Percentiles rank a stretch among this genome's conserved stretches.
phyloP scores from a whole-genome alignment of 1,140 invertebrate species.

The Dinothrombium tinctorium region DNA sequence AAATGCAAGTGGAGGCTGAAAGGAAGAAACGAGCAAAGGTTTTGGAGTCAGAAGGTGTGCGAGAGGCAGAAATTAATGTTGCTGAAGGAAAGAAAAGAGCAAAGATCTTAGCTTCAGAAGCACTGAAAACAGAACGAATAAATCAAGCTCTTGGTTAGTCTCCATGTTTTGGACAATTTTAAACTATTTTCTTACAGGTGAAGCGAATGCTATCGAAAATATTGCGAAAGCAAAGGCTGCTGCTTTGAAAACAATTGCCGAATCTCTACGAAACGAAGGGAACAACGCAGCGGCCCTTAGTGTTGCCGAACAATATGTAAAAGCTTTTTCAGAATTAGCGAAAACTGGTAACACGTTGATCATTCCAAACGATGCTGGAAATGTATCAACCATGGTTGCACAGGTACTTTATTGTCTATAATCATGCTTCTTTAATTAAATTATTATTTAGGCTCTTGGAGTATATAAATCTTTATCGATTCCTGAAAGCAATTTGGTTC shows the following conservation, averaged over 20 bases:
- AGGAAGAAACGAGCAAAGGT: slow-evolving; percentile 84
- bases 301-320: slow-evolving; percentile 82
- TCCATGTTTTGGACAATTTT: no score
- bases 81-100: slow-evolving; percentile 81
- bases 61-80: slow-evolving; percentile 89
- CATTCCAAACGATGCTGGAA: slow-evolving; percentile 63
- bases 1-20: slow-evolving; percentile 98
- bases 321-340: slow-evolving; percentile 74
- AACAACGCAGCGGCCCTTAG: slow-evolving; percentile 68
- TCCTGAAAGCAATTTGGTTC: no score
- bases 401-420: no score
- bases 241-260: slow-evolving; percentile 45
- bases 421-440: no score
- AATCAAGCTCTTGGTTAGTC: slow-evolving; percentile 25
- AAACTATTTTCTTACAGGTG: no score
- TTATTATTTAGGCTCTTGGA: no score
- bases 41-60: slow-evolving; percentile 74
- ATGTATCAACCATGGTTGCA: slow-evolving; percentile 23
- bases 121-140: slow-evolving; percentile 21
- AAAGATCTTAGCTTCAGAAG: slow-evolving; percentile 64
- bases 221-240: slow-evolving; percentile 58
- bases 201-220: slow-evolving; percentile 60
- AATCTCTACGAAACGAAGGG: slow-evolving; percentile 31
- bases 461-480: no score
- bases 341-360: slow-evolving; percentile 84